phyloP scores from a whole-genome alignment of 1,140 invertebrate species.

The Arion vulgaris region DNA sequence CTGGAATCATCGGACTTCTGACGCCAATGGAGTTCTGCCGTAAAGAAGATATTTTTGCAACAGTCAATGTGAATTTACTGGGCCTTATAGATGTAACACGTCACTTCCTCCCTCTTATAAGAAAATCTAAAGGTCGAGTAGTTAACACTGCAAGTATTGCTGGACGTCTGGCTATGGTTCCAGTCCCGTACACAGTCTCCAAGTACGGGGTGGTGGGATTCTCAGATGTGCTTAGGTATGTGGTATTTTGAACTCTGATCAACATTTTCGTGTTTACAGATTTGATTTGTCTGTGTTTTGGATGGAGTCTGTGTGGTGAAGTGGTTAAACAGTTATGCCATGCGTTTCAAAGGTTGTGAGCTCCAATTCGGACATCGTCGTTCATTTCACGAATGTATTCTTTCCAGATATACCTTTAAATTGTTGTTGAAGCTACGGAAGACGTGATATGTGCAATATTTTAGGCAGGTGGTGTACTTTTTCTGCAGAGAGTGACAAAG shows the following conservation, averaged over 20 bases:
- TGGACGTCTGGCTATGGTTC: conserved; percentile 38
- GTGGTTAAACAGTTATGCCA: too few relatives aligned
- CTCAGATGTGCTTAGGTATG: conserved; percentile 50
- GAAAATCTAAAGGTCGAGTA: conserved; percentile 48
- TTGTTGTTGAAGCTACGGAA: too few relatives aligned
- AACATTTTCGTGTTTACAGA: too few relatives aligned
- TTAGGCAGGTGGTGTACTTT: too few relatives aligned
- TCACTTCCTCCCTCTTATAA: conserved; percentile 55
- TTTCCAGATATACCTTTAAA: too few relatives aligned
- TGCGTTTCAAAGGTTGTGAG: too few relatives aligned
- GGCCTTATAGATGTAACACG: conserved; percentile 50
- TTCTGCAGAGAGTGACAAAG: too few relatives aligned
- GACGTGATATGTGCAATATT: too few relatives aligned
- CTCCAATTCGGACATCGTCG: too few relatives aligned
- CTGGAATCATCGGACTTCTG: conserved; percentile 47
- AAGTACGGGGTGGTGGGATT: conserved; percentile 55
- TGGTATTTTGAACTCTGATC: background rate
- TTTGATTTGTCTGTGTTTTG: too few relatives aligned
- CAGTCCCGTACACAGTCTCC: conserved; percentile 45
- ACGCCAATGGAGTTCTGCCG: conserved; percentile 41
- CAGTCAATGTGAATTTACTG: conserved; percentile 49
- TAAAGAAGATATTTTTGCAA: conserved; percentile 37
- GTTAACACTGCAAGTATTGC: conserved; percentile 54
- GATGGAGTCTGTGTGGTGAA: too few relatives aligned
- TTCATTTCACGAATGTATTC: too few relatives aligned